Base-by-base conservation (phyloP, 1,140 invertebrate genomes). In the Megalopta genalis region DNA sequence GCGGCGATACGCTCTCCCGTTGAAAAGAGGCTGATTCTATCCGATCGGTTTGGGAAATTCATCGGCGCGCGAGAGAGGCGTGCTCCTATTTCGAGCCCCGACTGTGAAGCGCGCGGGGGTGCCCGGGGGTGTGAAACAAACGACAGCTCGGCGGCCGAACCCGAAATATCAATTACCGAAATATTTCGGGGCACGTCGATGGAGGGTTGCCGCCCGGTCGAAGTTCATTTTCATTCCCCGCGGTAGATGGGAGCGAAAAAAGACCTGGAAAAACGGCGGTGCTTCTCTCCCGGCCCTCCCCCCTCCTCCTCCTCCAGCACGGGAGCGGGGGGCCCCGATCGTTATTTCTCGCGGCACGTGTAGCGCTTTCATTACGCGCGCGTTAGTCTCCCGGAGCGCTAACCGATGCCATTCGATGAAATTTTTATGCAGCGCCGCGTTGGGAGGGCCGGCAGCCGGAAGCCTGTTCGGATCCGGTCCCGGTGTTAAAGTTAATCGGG, bases 401-500 rank as follows among this genome's bases (percentile, higher is more conserved):
- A 64, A 70, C 54, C 81, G 57, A 84, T 80, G 64, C 71, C 66
- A 57, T 83, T 74, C 77, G 81, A 85, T 85, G 72, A 86, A 86
- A 86, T 85, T 86, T 85, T 82, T 80, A 85, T 78, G 72, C 59
- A 80, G 69, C 77, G 62, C n/a, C 63, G 49, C 16, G 16, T 3
- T 3, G 16, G 16, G 49, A 7, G 18, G 42, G 12, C 2, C 18
- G 72, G 64, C 37, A 59, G 32, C 59, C 46, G 46, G 75, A 32
- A 54, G 54, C 74, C 57, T 68, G 74, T 68, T 60, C 12, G 52
- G 42, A 54, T 6, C 37, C 18, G 32, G 42, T 27, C 62, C 49
- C 42, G 68, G 57, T 77, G 83, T 81, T 72, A 73, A 84, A 85
- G 82, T 85, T 85, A 84, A 85, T 84, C 82, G 83, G 59, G 64